Percentiles rank a stretch among this genome's conserved stretches.
Evolutionary conservation across 2,888 invertebrate genomes (phyloP).

Genomic region (Abrostola triplasia): DNA sequence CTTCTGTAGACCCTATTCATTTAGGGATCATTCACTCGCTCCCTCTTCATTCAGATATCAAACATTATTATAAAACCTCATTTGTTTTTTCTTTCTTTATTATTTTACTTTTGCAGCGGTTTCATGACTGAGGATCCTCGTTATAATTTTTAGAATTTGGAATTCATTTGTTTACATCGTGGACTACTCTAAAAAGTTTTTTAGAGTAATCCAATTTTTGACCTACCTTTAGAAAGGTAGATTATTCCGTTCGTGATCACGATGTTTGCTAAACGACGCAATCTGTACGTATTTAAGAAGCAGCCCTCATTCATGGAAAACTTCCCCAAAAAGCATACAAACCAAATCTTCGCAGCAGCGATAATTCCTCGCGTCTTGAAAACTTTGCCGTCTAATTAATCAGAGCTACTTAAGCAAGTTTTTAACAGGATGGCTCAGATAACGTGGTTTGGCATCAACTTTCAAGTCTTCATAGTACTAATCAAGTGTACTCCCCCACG

Average conservation of each 20-base stretch:
- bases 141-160: neutral
- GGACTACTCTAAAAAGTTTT: neutral
- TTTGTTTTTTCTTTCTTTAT: constrained; percentile 40
- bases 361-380: constrained; percentile 20
- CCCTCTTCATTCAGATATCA: constrained; percentile 50
- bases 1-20: constrained; percentile 61
- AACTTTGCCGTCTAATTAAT: constrained; percentile 42
- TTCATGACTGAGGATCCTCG: constrained; percentile 7
- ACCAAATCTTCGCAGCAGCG: constrained; percentile 12
- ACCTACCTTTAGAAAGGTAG: neutral
- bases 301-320: constrained; percentile 7
- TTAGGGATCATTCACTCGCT: constrained; percentile 56
- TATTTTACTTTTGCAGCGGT: constrained; percentile 29
- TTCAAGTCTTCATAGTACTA: constrained; percentile 66
- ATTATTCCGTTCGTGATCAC: neutral
- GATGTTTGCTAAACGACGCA: neutral
- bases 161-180: neutral
- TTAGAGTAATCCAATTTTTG: too few species aligned
- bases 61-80: constrained; percentile 53
- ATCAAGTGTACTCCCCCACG: constrained; percentile 79
- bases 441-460: constrained; percentile 58
- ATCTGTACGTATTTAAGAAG: neutral
- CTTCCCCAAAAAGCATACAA: constrained; percentile 21
- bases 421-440: constrained; percentile 34
- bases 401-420: constrained; percentile 29